Evolutionary conservation across 2,797 vertebrate species (phyloP), one percentile per base, ranked within the genome.

Genomic region (Manis pentadactyla): DNA sequence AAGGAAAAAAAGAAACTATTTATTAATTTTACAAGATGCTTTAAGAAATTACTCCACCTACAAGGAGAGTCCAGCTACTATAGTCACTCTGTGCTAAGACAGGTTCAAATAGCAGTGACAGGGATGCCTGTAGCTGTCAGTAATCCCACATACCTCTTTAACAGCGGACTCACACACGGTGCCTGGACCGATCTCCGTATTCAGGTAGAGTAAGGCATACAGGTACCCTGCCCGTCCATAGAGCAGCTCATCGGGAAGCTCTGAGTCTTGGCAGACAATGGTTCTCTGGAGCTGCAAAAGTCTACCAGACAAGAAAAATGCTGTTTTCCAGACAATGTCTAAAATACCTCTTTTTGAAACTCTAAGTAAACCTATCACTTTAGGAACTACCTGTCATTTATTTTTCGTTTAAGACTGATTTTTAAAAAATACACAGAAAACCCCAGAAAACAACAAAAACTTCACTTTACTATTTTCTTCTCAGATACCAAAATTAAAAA

Each of bases 181-280:
- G 82, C 99, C 98, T 0, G 99, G 98, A 68, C 99, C 98, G 0
- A 99, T 99, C 99, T 99, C 99, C 37, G 98, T 99, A 96, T 99
- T 99, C 78, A 99, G 51, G 91, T 99, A 99, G 9, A 99, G 99
- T 96, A 99, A 98, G 86, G 99, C 99, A 9, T 99, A 99, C 0
- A 99, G 98, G 93, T 99, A 99, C 12, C 99, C 99, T 0, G 99
- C 99, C 27, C 99, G 99, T 39, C 99, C 99, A 6, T 99, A 99
- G 12, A 99, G 98, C 88, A 99, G 98, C 97, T 99, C 99, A 68
- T 99, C 99, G 0, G 99, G 99, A 78, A 99, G 97, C 34, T 99
- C 99, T 0, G 99, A 98, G 51, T 99, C 99, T 4, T 97, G 96
- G 97, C 98, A 98, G 93, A 99, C 31, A 7, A 99, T 98, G 0